phyloP scores from a whole-genome alignment of 2,888 invertebrate species.

The Acanthoscelides obtectus region DNA sequence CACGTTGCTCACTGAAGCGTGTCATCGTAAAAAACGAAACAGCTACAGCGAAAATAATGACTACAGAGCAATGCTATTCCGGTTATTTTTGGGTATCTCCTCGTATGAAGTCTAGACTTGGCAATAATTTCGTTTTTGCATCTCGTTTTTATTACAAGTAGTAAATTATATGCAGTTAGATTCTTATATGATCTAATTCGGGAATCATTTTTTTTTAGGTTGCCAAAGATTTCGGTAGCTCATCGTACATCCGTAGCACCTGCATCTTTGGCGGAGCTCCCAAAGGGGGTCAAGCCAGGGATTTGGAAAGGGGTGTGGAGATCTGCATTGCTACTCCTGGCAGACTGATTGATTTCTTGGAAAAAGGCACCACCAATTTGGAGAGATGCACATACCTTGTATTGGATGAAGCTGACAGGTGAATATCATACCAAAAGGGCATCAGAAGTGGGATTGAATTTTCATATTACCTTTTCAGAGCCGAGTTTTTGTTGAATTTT shows the following conservation, averaged over 20 bases:
- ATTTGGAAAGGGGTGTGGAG: conserved; percentile 69
- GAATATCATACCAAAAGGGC: background rate
- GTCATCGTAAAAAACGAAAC: too few relatives aligned
- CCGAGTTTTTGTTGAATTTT: too few relatives aligned
- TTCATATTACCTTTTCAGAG: too few relatives aligned
- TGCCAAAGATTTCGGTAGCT: conserved; percentile 76
- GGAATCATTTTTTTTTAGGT: conserved; percentile 36
- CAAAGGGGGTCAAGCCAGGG: conserved; percentile 77
- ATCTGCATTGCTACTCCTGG: conserved; percentile 90
- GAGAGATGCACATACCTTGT: conserved; percentile 76
- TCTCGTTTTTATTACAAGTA: too few relatives aligned
- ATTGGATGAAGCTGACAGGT: conserved; percentile 82
- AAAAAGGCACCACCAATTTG: conserved; percentile 67
- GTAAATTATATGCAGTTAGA: background rate
- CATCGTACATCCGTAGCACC: conserved; percentile 75
- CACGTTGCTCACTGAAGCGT: too few relatives aligned
- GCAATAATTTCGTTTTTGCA: too few relatives aligned
- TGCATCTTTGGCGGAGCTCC: conserved; percentile 91
- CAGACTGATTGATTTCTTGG: conserved; percentile 79
- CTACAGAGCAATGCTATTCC: too few relatives aligned
- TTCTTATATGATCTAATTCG: background rate
- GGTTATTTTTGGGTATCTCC: too few relatives aligned
- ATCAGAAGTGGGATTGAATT: background rate
- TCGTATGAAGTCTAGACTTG: too few relatives aligned
- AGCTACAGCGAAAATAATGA: too few relatives aligned